Evolutionary conservation across 1,140 invertebrate species (phyloP).

Genomic region (Drosophila dunni): DNA sequence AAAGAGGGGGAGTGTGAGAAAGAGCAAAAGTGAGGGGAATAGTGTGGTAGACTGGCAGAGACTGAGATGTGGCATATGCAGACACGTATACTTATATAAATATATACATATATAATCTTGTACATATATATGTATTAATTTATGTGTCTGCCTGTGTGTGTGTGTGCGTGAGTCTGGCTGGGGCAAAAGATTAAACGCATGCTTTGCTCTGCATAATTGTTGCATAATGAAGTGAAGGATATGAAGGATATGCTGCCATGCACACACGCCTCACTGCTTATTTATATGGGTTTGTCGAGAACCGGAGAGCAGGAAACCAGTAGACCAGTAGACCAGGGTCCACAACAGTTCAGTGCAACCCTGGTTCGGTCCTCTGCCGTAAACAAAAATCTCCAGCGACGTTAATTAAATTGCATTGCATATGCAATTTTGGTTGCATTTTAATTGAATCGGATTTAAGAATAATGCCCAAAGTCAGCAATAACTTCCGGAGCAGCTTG

Average conservation of each 20-base stretch:
- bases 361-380: slow-evolving; percentile 11
- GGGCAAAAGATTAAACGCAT: slow-evolving; percentile 81
- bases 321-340: neutral
- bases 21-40: neutral
- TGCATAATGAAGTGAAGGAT: slow-evolving; percentile 83
- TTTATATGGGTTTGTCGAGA: slow-evolving; percentile 72
- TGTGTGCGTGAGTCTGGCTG: slow-evolving; percentile 38
- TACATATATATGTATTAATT: slow-evolving; percentile 1
- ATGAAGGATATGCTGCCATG: slow-evolving; percentile 73
- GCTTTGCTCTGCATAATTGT: slow-evolving; percentile 82
- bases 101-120: neutral
- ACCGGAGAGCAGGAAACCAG: slow-evolving; percentile 20
- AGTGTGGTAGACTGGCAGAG: neutral
- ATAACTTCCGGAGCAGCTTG: slow-evolving; percentile 23
- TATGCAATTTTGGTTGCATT: slow-evolving; percentile 78
- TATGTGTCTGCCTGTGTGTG: neutral
- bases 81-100: neutral
- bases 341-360: neutral
- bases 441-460: slow-evolving; percentile 83
- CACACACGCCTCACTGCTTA: slow-evolving; percentile 60
- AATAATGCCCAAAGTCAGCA: slow-evolving; percentile 79
- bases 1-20: neutral
- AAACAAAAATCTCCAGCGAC: slow-evolving; percentile 73
- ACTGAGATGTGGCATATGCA: slow-evolving; percentile 25
- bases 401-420: slow-evolving; percentile 82